These are phyloP conservation scores for Meloe dianella DNA, from an alignment of 2,888 invertebrate genomes.

Conservation along the genomic window DNA sequence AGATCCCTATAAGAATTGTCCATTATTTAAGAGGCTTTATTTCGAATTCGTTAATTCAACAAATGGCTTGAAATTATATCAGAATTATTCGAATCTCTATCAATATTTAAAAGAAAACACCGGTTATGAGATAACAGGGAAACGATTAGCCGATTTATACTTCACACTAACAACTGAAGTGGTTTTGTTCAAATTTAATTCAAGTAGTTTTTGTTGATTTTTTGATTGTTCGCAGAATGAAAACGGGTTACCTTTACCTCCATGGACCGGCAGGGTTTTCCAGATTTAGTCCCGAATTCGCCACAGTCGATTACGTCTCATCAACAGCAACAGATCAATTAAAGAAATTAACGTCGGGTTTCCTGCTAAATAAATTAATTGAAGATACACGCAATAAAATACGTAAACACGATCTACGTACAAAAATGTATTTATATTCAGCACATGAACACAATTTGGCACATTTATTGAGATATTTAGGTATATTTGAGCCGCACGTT, in stretches of 20 bases:
- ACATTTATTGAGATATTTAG: slow-evolving; percentile 39
- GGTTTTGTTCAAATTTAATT: slow-evolving; percentile 22
- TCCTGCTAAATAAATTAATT: slow-evolving; percentile 41
- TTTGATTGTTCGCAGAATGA: slow-evolving; percentile 35
- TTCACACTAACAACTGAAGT: slow-evolving; percentile 69
- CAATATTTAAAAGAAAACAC: slow-evolving; percentile 61
- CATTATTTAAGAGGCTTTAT: slow-evolving; percentile 39
- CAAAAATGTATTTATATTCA: slow-evolving; percentile 44
- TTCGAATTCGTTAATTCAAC: slow-evolving; percentile 40
- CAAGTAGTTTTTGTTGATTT: slow-evolving; percentile 20
- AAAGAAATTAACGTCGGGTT: slow-evolving; percentile 45
- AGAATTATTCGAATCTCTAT: slow-evolving; percentile 59
- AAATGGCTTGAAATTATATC: slow-evolving; percentile 58
- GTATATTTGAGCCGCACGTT: slow-evolving; percentile 37
- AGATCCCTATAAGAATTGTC: slow-evolving; percentile 37
- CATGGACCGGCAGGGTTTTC: slow-evolving; percentile 55
- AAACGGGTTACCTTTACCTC: slow-evolving; percentile 53
- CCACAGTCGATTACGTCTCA: slow-evolving; percentile 53
- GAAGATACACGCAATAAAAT: slow-evolving; percentile 39
- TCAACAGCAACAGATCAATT: slow-evolving; percentile 49
- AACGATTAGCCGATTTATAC: slow-evolving; percentile 66
- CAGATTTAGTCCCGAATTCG: slow-evolving; percentile 49
- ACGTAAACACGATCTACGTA: slow-evolving; percentile 13
- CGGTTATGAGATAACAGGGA: slow-evolving; percentile 62
- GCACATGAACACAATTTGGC: slow-evolving; percentile 48